Percentiles rank a stretch among this genome's conserved stretches.
phyloP scores from a whole-genome alignment of 1,140 invertebrate species.

The Meloidogyne hapla region DNA sequence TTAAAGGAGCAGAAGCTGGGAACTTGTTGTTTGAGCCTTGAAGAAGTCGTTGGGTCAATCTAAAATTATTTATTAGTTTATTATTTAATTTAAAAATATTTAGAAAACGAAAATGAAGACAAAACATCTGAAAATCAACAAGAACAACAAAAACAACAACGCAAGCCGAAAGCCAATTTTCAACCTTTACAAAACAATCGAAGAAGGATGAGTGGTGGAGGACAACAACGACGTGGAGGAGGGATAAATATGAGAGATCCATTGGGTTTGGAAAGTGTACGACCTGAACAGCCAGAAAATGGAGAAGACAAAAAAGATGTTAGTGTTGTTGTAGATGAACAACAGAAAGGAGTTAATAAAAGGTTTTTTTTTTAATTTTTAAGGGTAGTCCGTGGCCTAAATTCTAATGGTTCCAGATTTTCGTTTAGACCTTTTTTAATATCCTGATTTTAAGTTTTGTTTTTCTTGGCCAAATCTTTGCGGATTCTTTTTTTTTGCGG shows the following conservation, averaged over 20 bases:
- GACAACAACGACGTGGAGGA: background rate
- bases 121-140: background rate
- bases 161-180: background rate
- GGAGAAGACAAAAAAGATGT: background rate
- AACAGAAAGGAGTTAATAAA: background rate
- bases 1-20: no score
- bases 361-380: background rate
- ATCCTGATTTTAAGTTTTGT: background rate
- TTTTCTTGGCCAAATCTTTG: no score
- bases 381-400: no score
- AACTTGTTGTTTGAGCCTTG: no score
- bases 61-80: no score
- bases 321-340: background rate
- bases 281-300: constrained; percentile 10
- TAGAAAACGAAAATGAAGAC: background rate
- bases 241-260: constrained; percentile 28
- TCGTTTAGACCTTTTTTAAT: no score
- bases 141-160: background rate
- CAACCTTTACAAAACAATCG: constrained; percentile 2
- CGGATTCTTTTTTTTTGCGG: no score
- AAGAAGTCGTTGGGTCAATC: no score
- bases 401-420: no score
- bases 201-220: background rate
- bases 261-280: constrained; percentile 17
- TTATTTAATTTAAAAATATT: background rate